Base-by-base conservation (phyloP, 2,113 vertebrate species). In the Prionailurus bengalensis region DNA sequence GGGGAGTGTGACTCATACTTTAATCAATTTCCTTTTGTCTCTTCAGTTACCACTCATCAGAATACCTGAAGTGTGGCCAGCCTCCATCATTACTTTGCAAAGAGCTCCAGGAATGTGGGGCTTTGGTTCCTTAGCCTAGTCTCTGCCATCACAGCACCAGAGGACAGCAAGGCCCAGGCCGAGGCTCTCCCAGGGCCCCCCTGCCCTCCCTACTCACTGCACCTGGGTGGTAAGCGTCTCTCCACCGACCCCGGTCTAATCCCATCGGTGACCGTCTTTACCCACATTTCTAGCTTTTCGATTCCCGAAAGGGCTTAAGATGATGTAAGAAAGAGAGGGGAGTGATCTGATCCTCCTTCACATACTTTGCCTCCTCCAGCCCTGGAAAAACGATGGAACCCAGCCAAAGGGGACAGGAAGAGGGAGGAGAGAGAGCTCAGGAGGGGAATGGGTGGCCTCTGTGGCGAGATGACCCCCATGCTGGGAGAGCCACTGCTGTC, bases 371-470 rank as follows among this genome's bases (percentile, higher is more conserved):
- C 23, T 21, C 33, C 17, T 42, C 29, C 33, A 39, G 42, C 39
- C 70, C 45, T 6, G 7, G 36, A 25, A 53, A 55, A 6, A 3
- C 8, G 48, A 53, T 11, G 65, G 71, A 8, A 3, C 25, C 78
- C 58, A 79, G 79, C 51, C 53, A 45, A 15, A 36, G 36, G 31
- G 53, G 76, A 74, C 6, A 63, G 29, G n/a, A 51, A 27, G 79
- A 36, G 19, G 92, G 70, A 10, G 27, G 51, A 25, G 19, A 16
- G 66, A 13, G 42, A 55, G 36, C 0, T 13, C 65, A 68, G 25
- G 19, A 1, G 5, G 6, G 21, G 19, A 42, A 16, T 2, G 17
- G 45, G 16, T 4, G 31, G n/a, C 1, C 7, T 1, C 9, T 2
- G 0, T 0, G 29, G 63, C 0, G 1, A 55, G 15, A 71, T 0